Base-by-base conservation (phyloP, 2,113 vertebrate genomes). In the Zingel zingel region DNA sequence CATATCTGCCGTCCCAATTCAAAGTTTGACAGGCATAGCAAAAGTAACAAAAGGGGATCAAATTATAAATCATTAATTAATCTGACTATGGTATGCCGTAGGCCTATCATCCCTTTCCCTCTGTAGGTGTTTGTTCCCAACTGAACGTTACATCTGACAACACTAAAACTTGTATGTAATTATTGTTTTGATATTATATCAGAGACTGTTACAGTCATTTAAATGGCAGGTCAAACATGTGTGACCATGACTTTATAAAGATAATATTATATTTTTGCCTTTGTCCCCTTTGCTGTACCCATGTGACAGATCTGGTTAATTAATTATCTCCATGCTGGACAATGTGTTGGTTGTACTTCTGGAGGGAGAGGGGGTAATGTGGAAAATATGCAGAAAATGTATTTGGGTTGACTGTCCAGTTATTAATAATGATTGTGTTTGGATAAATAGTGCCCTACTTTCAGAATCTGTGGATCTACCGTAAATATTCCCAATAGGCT, bases 381-480 rank as follows among this genome's bases (percentile, higher is more conserved):
- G 85, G 85, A 90, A 92, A 90, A 95, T 92, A 93, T 91, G 86
- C 86, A 90, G 87, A 93, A 93, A 93, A 93, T 92, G 92, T 94
- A 95, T 96, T 95, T 95, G 92, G 95, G 95, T 95, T 95, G 94
- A 94, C 92, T 91, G 88, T 91, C 86, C 70, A 47, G 86, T 88
- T 89, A 95, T 96, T 96, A 95, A 94, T 96, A 95, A 95, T 91
- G 91, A 95, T 94, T 93, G 90, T 89, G 91, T 87, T 86, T 91
- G 92, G 91, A 93, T 96, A 94, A 94, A 94, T 94, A 88, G 94
- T 94, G 95, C 76, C 95, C 95, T 95, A 96, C 94, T 95, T 96
- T 94, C 85, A 64, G 87, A 92, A 93, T 92, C 85, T 92, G 90
- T 88, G 91, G 80, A 92, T 95, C 93, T 95, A 33, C 30, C 5